Evolutionary conservation across 2,888 invertebrate species (phyloP), one percentile per base, ranked within the genome.

Genomic region (Hedya salicella): DNA sequence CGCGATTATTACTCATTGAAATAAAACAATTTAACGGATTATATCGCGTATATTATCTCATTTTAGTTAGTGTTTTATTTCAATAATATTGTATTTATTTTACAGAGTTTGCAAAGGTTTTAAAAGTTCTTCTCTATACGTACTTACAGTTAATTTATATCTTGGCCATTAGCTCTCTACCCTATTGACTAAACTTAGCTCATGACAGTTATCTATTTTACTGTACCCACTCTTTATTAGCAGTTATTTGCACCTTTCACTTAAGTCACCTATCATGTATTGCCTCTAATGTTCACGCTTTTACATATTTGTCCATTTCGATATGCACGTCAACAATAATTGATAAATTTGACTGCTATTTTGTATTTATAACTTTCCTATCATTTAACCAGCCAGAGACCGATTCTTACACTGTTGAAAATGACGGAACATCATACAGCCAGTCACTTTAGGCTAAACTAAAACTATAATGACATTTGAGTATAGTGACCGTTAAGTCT

Each of bases 241-340:
- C 48, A 9, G 32, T 53, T 54, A 62, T 62, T 63, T 49, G 40
- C 62, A 63, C 62, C 62, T 63, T 63, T 56, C 62, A 63, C 62
- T 63, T 54, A 4, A 25, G 25, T 56, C 17, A 48, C 46, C 39
- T 46, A 14, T 63, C 14, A 48, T 46, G 54, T 40, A 17, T 30
- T 40, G n/a, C 13, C 5, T 21, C 9, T 39, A 9, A 6, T 46
- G 42, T n/a, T 19, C 13, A 44, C n/a, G n/a, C 3, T 16, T 40
- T 25, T 52, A 16, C 42, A 16, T 30, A 17, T 30, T 25, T 5
- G 39, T n/a, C 5, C 1, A 56, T 42, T 42, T 16, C 8, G 2
- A 42, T 25, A 42, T 30, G 42, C 44, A 3, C 9, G 8, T 44
- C 25, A 25, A 25, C 25, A 3, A 25, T 6, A 25, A 25, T 25